Percentiles rank a stretch among this genome's conserved stretches.
Evolutionary conservation across 2,113 vertebrate species (phyloP).

Genomic region (Psittacula cyanocephala): DNA sequence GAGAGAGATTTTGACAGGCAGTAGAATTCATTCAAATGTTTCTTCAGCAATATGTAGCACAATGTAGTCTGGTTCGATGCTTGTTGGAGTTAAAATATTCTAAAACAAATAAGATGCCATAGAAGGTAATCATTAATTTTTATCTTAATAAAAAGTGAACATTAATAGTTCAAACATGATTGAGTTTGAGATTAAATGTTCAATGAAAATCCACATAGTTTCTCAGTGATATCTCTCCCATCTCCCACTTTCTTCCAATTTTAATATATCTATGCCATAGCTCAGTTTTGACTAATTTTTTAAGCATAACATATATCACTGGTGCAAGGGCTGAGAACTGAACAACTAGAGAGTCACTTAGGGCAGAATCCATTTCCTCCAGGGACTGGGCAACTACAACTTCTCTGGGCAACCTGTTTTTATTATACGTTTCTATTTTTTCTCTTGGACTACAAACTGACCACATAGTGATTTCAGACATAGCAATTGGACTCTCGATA

Average conservation of each 20-base stretch:
- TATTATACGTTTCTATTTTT: background rate
- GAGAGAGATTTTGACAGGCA: background rate
- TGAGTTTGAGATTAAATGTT: background rate
- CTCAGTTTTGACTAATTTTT: background rate
- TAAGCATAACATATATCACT: background rate
- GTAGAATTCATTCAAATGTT: background rate
- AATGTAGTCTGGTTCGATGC: background rate
- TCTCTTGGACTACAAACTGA: background rate
- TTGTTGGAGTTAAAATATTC: background rate
- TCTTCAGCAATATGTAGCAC: background rate
- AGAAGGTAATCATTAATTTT: background rate
- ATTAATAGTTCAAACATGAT: background rate
- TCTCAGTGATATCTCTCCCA: background rate
- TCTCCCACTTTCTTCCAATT: background rate
- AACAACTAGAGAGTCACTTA: background rate
- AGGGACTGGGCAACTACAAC: background rate
- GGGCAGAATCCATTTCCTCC: background rate
- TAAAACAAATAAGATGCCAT: background rate
- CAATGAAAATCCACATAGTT: background rate
- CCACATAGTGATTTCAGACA: background rate
- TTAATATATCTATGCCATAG: background rate
- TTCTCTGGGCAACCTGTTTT: background rate
- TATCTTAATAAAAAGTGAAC: fast-evolving
- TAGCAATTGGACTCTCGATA: background rate
- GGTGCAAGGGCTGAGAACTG: background rate